Conservation (phyloP, 2,888 invertebrate genomes). For the Cremastinae sp. region DNA sequence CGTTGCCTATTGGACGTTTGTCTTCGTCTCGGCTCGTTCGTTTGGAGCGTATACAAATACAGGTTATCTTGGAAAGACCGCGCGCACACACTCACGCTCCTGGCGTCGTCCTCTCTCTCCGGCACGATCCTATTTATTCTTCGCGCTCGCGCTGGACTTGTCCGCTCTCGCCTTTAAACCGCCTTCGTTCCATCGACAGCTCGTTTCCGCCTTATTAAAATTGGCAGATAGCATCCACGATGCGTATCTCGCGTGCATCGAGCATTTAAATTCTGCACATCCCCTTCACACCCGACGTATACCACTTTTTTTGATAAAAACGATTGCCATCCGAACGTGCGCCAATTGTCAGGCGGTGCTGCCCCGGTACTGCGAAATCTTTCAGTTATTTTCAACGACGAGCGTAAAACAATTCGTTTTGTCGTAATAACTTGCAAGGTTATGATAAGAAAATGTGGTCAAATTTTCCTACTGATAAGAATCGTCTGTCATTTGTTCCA, state of each 20-base stretch:
- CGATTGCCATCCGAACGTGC: not conserved
- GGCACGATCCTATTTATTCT: constrained; percentile 61
- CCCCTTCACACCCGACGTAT: constrained; percentile 8
- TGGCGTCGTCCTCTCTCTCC: constrained; percentile 49
- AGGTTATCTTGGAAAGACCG: constrained; percentile 53
- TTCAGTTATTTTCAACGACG: too few species aligned
- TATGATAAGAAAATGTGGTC: too few species aligned
- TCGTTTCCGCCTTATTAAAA: constrained; percentile 66
- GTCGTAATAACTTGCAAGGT: too few species aligned
- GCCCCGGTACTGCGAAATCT: too few species aligned
- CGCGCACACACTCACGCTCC: constrained; percentile 34
- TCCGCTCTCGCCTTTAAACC: constrained; percentile 56
- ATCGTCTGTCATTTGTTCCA: too few species aligned
- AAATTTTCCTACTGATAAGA: too few species aligned
- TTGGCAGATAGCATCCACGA: constrained; percentile 61
- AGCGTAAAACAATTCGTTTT: too few species aligned
- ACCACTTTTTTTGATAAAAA: not conserved
- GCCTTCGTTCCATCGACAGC: constrained; percentile 62
- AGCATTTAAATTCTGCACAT: constrained; percentile 35
- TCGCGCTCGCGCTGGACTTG: constrained; percentile 37
- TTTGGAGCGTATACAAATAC: constrained; percentile 61
- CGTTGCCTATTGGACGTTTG: constrained; percentile 64
- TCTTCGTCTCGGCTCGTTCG: constrained; percentile 59
- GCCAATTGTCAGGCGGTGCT: not conserved
- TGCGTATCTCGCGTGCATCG: constrained; percentile 45